Evolutionary conservation across 2,113 vertebrate genomes (phyloP).

Genomic region (Danionella cerebrum): DNA sequence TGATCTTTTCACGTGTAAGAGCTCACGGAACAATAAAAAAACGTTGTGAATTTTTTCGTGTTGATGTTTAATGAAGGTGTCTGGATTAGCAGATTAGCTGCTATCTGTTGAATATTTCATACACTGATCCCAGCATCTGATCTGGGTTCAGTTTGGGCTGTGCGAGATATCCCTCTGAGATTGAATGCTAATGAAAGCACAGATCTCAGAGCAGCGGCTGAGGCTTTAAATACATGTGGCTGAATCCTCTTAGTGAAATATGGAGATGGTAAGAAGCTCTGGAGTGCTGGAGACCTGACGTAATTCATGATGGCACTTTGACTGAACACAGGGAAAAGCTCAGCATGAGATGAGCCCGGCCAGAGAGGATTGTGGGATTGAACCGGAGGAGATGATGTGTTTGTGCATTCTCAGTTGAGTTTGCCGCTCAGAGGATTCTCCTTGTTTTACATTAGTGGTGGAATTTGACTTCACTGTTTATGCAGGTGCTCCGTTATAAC

Average conservation of each 20-base stretch:
- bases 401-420: not conserved
- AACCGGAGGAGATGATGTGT: not conserved
- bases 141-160: not conserved
- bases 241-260: not conserved
- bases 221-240: not conserved
- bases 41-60: too few relatives aligned
- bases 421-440: not conserved
- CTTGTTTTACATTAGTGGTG: not conserved
- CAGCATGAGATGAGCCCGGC: not conserved
- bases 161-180: not conserved
- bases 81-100: too few relatives aligned
- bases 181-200: not conserved
- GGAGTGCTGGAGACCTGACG: not conserved
- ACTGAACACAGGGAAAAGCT: not conserved
- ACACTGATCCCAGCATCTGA: not conserved
- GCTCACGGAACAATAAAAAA: too few relatives aligned
- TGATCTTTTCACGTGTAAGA: too few relatives aligned
- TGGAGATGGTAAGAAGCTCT: not conserved
- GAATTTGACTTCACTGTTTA: not conserved
- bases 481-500: not conserved
- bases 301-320: not conserved
- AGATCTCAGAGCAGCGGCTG: not conserved
- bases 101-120: not conserved
- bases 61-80: too few relatives aligned
- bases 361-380: slow-evolving; percentile 14